phyloP scores from a whole-genome alignment of 1,140 invertebrate species.

The Euwallacea fornicatus region DNA sequence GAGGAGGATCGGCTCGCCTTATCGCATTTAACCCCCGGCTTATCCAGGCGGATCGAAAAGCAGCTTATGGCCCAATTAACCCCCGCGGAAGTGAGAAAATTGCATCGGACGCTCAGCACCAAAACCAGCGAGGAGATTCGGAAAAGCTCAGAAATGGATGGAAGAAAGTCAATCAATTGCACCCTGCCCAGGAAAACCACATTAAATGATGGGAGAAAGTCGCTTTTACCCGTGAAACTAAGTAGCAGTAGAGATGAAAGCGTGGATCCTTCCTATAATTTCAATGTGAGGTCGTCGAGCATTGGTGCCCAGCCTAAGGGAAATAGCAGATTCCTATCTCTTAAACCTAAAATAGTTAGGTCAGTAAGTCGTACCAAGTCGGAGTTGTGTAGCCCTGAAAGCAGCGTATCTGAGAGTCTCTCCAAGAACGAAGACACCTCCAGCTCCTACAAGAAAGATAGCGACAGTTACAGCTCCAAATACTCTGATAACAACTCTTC shows the following conservation, averaged over 20 bases:
- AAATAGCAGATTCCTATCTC: slow-evolving; percentile 33
- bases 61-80: slow-evolving; percentile 65
- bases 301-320: slow-evolving; percentile 38
- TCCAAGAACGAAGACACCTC: slow-evolving; percentile 42
- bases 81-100: slow-evolving; percentile 61
- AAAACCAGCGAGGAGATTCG: slow-evolving; percentile 42
- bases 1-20: slow-evolving; percentile 66
- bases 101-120: slow-evolving; percentile 65
- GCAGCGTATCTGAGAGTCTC: slow-evolving; percentile 47
- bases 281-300: slow-evolving; percentile 40
- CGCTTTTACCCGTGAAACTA: slow-evolving; percentile 42
- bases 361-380: slow-evolving; percentile 35
- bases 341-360: slow-evolving; percentile 39
- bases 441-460: slow-evolving; percentile 36
- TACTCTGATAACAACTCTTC: slow-evolving; percentile 37
- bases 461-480: slow-evolving; percentile 39
- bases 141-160: slow-evolving; percentile 21
- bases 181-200: slow-evolving; percentile 45
- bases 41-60: slow-evolving; percentile 65
- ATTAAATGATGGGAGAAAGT: slow-evolving; percentile 24
- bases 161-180: slow-evolving; percentile 37
- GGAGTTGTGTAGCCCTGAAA: slow-evolving; percentile 46
- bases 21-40: slow-evolving; percentile 64
- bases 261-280: slow-evolving; percentile 34
- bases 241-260: slow-evolving; percentile 28